Conservation (phyloP, 1,140 invertebrate species). For the Neodiprion lecontei region DNA sequence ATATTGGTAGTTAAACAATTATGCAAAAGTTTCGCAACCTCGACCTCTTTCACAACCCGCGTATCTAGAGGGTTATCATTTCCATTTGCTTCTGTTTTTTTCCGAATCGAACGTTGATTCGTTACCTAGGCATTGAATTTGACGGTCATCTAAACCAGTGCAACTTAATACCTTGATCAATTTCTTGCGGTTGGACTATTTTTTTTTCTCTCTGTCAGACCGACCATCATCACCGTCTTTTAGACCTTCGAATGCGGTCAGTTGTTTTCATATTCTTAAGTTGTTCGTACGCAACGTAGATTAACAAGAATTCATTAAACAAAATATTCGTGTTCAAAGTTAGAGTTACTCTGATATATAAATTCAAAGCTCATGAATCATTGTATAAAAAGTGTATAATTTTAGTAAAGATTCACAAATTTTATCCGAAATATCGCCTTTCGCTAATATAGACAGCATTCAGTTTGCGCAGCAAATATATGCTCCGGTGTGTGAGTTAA, state of each 20-base stretch:
- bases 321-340: background rate
- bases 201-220: background rate
- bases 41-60: too few relatives aligned
- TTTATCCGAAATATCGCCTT: background rate
- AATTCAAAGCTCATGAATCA: conserved; percentile 6
- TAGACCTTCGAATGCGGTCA: background rate
- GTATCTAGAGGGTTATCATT: too few relatives aligned
- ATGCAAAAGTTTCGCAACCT: too few relatives aligned
- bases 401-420: background rate
- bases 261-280: too few relatives aligned
- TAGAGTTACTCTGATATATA: conserved; percentile 14
- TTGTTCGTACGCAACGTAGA: too few relatives aligned
- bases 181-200: too few relatives aligned
- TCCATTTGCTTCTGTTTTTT: too few relatives aligned
- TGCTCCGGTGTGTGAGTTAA: conserved; percentile 17
- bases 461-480: conserved; percentile 20
- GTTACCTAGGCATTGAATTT: too few relatives aligned
- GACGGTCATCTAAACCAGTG: too few relatives aligned
- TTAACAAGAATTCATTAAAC: background rate
- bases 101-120: too few relatives aligned
- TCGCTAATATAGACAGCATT: conserved; percentile 16
- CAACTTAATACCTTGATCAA: too few relatives aligned
- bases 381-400: background rate
- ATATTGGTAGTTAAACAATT: too few relatives aligned
- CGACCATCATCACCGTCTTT: background rate